Conservation (phyloP, 1,140 invertebrate genomes). For the Zaprionus vittiger region DNA sequence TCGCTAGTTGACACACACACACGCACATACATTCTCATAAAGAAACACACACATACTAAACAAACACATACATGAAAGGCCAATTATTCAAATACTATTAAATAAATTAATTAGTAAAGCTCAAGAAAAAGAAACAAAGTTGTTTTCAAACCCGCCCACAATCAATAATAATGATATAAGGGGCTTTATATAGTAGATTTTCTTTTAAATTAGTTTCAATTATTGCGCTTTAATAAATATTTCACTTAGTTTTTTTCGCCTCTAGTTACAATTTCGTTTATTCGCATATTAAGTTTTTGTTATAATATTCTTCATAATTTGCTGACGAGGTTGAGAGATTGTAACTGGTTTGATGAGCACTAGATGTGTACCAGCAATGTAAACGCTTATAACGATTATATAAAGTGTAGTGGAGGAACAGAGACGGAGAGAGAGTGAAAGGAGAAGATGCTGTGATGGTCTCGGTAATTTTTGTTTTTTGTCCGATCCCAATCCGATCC, state of each 20-base stretch:
- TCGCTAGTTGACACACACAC: constrained; percentile 18
- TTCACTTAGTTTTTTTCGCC: constrained; percentile 10
- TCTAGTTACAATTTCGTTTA: constrained; percentile 14
- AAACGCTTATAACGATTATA: constrained; percentile 36
- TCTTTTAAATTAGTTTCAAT: not conserved
- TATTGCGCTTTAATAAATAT: constrained; percentile 3
- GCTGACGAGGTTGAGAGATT: constrained; percentile 13
- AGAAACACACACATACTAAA: not conserved
- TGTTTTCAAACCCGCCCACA: not conserved
- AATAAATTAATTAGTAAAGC: constrained; percentile 43
- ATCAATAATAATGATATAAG: not conserved
- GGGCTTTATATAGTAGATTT: not conserved
- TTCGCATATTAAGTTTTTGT: constrained; percentile 69
- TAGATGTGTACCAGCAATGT: not conserved
- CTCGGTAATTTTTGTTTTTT: constrained; percentile 17
- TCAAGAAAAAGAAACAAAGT: constrained; percentile 14
- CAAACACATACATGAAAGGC: constrained; percentile 11
- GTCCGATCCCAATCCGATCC: constrained; percentile 3
- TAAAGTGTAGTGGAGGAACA: not conserved
- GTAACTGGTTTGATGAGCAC: not conserved
- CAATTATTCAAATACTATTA: constrained; percentile 36
- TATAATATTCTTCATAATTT: constrained; percentile 46
- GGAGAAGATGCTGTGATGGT: not conserved
- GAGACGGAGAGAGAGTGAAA: not conserved
- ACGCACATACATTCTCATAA: not conserved